Evolutionary conservation across 2,113 vertebrate species (phyloP), one percentile per base, ranked within the genome.

Genomic region (Bubo scandiacus): DNA sequence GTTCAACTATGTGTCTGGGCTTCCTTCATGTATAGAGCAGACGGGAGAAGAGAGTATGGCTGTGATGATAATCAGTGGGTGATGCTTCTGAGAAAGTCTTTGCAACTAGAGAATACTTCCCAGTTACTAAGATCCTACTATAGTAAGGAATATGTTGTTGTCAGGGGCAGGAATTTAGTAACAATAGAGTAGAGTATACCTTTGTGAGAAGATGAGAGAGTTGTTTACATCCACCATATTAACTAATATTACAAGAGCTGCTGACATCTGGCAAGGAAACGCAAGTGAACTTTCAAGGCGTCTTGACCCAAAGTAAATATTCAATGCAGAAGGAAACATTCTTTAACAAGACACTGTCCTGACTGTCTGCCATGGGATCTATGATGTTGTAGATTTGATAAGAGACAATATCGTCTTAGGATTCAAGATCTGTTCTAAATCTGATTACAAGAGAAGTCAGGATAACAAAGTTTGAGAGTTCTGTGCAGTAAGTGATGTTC

Each of bases 181-280:
- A 29, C 19, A 61, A 22, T 22, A 29, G 38, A 66, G 15, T 22
- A 29, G 38, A 66, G 15, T 27, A 67, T 63, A 95, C 98, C 98
- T 98, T 83, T 97, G 96, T 58, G 98, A 97, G 86, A 98, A 98
- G 34, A 97, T 91, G 5, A 98, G 97, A 32, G 97, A 96, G 85
- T 93, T 98, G 95, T 98, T 98, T 80, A 97, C 95, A 86, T 99
- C 98, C 57, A 97, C 92, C 49, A 98, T 91, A 14, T 92, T 98
- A 81, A 97, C 95, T 36, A 98, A 98, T 27, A 0, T 95, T 97
- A 57, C 97, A 98, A 40, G 96, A 98, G 77, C 96, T 98, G 93
- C 98, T 98, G 20, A 98, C 90, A 81, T 97, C 97, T 98, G 96
- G 59, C 94, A 55, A 71, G 5, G 70, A 93, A 92, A 52, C 17